These are phyloP conservation scores for Drosophila longiperda DNA, from an alignment of 2,888 invertebrate genomes.

Conservation along the genomic window DNA sequence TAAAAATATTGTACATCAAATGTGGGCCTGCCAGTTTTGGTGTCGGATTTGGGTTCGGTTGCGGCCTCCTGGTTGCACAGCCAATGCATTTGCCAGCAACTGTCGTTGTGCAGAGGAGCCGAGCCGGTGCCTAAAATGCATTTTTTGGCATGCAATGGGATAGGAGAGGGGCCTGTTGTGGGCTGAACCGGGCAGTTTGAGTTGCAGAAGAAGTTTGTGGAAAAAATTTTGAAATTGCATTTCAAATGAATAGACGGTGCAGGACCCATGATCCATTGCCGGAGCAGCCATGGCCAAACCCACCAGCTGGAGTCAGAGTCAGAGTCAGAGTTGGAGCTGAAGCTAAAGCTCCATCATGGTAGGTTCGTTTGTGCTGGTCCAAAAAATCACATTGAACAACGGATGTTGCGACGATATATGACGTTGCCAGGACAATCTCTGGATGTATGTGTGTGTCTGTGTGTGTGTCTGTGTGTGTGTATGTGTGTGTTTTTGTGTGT, in stretches of 20 bases:
- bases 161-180: background rate
- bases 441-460: conserved; percentile 20
- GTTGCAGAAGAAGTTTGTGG: conserved; percentile 66
- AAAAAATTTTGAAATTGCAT: conserved; percentile 80
- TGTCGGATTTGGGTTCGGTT: conserved; percentile 8
- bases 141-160: conserved; percentile 65
- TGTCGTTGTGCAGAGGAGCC: conserved; percentile 38
- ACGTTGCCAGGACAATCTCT: conserved; percentile 58
- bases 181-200: conserved; percentile 26
- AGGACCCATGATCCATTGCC: conserved; percentile 21
- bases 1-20: conserved; percentile 67
- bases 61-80: conserved; percentile 3
- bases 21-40: conserved; percentile 42
- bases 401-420: conserved; percentile 75
- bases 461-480: conserved; percentile 4
- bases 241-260: conserved; percentile 75
- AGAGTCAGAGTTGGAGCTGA: conserved; percentile 16
- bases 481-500: conserved; percentile 9
- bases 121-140: conserved; percentile 77
- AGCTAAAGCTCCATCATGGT: conserved; percentile 36
- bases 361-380: conserved; percentile 49
- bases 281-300: conserved; percentile 2
- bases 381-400: conserved; percentile 70
- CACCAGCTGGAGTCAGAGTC: background rate
- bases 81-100: conserved; percentile 47